Percentiles rank a stretch among this genome's conserved stretches.
These are phyloP conservation scores for Andrena bicolor DNA, from an alignment of 2,888 invertebrate genomes.

Conservation along the genomic window DNA sequence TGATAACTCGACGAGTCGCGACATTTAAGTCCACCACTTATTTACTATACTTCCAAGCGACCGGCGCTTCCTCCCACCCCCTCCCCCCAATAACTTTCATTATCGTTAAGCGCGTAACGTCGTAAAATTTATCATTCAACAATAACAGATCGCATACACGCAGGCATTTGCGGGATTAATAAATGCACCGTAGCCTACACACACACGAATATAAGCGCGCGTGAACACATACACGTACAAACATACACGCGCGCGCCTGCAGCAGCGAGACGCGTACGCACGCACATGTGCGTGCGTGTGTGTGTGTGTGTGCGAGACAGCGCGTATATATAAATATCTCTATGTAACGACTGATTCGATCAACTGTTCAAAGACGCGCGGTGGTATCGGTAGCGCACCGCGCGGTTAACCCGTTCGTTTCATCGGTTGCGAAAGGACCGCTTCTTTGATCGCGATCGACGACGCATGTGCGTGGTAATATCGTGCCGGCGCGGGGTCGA, in stretches of 20 bases:
- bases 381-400: background rate
- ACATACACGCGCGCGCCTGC: too few species aligned
- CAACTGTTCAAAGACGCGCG: too few species aligned
- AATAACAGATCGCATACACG: slow-evolving; percentile 51
- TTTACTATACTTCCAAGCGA: slow-evolving; percentile 13
- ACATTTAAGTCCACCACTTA: background rate
- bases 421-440: slow-evolving; percentile 11
- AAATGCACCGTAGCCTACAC: slow-evolving; percentile 32
- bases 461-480: slow-evolving; percentile 1
- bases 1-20: slow-evolving; percentile 4
- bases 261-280: too few species aligned
- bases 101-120: slow-evolving; percentile 59
- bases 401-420: slow-evolving; percentile 28
- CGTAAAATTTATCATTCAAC: slow-evolving; percentile 59
- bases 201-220: slow-evolving; percentile 17
- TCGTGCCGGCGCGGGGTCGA: background rate
- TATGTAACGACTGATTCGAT: too few species aligned
- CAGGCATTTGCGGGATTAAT: background rate
- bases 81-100: slow-evolving; percentile 26
- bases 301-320: too few species aligned
- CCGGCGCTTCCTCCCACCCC: slow-evolving; percentile 4
- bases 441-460: slow-evolving; percentile 36
- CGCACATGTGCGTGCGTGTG: too few species aligned
- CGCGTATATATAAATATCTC: too few species aligned
- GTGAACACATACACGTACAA: too few species aligned